Evolutionary conservation across 1,140 invertebrate genomes (phyloP), one percentile per base, ranked within the genome.

Genomic region (Drosophila baimaii): DNA sequence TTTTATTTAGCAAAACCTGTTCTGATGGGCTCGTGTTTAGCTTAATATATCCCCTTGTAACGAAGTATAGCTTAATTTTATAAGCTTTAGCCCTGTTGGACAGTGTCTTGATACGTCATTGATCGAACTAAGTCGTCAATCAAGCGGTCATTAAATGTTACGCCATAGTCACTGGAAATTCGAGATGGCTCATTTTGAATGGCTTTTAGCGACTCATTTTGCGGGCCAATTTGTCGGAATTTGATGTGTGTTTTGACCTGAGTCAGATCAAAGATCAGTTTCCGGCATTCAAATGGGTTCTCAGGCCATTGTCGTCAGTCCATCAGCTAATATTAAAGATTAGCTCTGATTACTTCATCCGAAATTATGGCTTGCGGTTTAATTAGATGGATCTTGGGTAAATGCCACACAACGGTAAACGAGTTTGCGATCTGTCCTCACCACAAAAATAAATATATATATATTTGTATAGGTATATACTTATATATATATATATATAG

Each of bases 311-410:
- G 49, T 52, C 49, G 49, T 15, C 49, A 13, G 7, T 33, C 49
- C 43, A 56, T 70, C 62, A 46, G 33, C 49, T 47, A 39, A 39
- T 77, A 51, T 55, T 37, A 61, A 80, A 46, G 71, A 88, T 73
- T 89, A 65, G 51, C 44, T 84, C 52, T 44, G 84, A 86, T 86
- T 86, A 89, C 83, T 86, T 86, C 83, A 86, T 89, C 76, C 46
- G 41, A 52, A 46, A 72, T 57, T 35, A 59, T 43, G 63, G 63
- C 56, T 47, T 29, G 64, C 19, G 21, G 44, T 65, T 78, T 85
- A 78, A 86, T 85, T 86, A 41, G 61, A 65, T 75, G 54, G 54
- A 79, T 74, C 61, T 63, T 61, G 58, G 44, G 57, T 77, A 79
- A 88, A 88, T 88, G 83, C 69, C 77, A 89, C 10, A 66, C 46